These are phyloP conservation scores for Heptranchias perlo DNA, from an alignment of 2,113 vertebrate genomes.

Conservation along the genomic window DNA sequence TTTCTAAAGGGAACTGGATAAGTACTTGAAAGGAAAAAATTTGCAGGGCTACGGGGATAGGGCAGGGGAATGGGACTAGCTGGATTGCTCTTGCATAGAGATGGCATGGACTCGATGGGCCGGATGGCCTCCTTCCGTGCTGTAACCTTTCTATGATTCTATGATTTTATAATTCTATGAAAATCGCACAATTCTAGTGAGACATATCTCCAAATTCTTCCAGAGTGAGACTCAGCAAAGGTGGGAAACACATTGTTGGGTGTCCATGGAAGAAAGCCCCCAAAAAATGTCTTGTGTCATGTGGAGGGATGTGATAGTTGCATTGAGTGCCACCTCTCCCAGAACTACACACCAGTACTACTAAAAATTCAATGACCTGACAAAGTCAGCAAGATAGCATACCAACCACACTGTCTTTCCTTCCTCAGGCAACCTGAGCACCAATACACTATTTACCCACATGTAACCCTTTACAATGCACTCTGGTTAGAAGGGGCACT, in stretches of 20 bases:
- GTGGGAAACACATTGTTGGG: neutral
- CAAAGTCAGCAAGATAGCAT: neutral
- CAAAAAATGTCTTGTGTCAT: neutral
- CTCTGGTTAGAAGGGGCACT: too few relatives aligned
- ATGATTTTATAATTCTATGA: too few relatives aligned
- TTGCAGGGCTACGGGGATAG: too few relatives aligned
- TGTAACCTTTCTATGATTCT: too few relatives aligned
- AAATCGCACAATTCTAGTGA: too few relatives aligned
- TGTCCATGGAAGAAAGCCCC: neutral
- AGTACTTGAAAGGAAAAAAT: too few relatives aligned
- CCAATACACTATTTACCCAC: neutral
- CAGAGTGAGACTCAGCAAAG: neutral
- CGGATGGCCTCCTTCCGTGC: too few relatives aligned
- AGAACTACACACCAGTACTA: neutral
- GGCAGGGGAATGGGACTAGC: too few relatives aligned
- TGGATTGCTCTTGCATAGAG: too few relatives aligned
- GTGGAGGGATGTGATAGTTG: neutral
- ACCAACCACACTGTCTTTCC: neutral
- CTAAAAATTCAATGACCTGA: neutral
- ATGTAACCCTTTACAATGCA: too few relatives aligned
- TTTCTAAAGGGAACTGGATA: too few relatives aligned
- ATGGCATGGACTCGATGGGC: too few relatives aligned
- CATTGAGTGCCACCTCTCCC: neutral
- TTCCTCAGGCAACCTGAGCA: neutral
- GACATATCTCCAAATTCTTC: neutral